phyloP scores from a whole-genome alignment of 2,797 vertebrate species.

The Neosilurus mollespiculum region DNA sequence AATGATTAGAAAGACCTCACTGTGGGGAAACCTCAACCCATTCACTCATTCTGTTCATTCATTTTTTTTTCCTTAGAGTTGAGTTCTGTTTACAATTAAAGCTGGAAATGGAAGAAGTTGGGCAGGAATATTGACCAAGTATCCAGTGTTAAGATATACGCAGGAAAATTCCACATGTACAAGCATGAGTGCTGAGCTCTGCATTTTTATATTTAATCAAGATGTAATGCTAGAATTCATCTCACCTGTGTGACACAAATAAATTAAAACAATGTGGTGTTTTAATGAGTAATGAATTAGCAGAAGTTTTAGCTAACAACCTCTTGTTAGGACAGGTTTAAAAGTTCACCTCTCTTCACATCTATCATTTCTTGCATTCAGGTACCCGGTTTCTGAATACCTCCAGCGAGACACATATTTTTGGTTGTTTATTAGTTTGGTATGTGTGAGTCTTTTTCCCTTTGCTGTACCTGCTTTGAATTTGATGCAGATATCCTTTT shows the following conservation, averaged over 20 bases:
- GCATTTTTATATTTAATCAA: constrained; percentile 24
- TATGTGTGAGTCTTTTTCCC: constrained; percentile 48
- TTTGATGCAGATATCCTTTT: constrained; percentile 63
- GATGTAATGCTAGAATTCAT: constrained; percentile 33
- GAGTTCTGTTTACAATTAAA: constrained; percentile 39
- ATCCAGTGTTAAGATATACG: constrained; percentile 8
- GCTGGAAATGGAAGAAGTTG: constrained; percentile 26
- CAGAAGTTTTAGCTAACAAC: constrained; percentile 20
- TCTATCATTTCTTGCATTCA: constrained; percentile 52
- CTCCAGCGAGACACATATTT: constrained; percentile 50
- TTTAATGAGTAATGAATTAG: constrained; percentile 38
- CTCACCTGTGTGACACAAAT: constrained; percentile 24
- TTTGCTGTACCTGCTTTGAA: constrained; percentile 62
- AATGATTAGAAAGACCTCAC: constrained; percentile 26
- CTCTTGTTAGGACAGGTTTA: constrained; percentile 32
- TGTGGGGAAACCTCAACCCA: constrained; percentile 26
- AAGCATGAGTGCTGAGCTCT: constrained; percentile 13
- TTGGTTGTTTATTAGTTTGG: constrained; percentile 56
- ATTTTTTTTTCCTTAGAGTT: constrained; percentile 21
- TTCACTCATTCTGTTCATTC: constrained; percentile 44
- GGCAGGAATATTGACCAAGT: constrained; percentile 20
- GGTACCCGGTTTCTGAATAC: constrained; percentile 51
- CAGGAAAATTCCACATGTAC: constrained; percentile 27
- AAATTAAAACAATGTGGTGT: constrained; percentile 13
- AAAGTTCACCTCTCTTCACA: constrained; percentile 23